Evolutionary conservation across 2,113 vertebrate genomes (phyloP), one percentile per base, ranked within the genome.

Genomic region (Uria lomvia): DNA sequence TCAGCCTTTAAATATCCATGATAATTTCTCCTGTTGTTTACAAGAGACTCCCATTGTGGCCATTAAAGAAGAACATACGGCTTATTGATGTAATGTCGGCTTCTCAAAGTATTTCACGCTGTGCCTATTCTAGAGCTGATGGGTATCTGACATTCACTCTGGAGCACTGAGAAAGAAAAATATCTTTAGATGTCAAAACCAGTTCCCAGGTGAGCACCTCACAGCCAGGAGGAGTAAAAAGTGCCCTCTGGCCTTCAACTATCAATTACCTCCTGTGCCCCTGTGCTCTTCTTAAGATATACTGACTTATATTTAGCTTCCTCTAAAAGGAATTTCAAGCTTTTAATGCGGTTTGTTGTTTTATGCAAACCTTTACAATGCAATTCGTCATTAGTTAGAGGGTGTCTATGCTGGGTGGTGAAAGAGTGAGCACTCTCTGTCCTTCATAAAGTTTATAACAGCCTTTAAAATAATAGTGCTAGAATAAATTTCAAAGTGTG

Each of bases 41-140:
- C 70, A 72, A 81, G 83, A 26, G 30, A 26, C 43, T 94, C 88
- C 91, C 80, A 29, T 40, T 55, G 86, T 76, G 86, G 38, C 71
- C n/a, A 50, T 92, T 94, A 91, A 91, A 95, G 62, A 70, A 78
- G 11, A 96, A 85, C 80, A 86, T 94, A 84, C 26, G 66, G 80
- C 81, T 92, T 88, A 88, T 62, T 85, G 89, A 84, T 89, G 80
- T 42, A 50, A 79, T 36, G 70, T 68, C 89, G 94, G 80, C 62
- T 87, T 89, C 70, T 85, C 83, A n/a, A 89, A 75, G 70, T 66
- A 40, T 73, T 92, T 94, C 95, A 76, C 1, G 5, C 84, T 82
- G 26, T 17, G 77, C 45, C 49, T 85, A 1, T 89, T 95, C 22
- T 21, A 55, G 74, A 91, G 29, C 50, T 82, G 87, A 85, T 11